phyloP scores from a whole-genome alignment of 2,888 invertebrate genomes.

The Oeneis ivallda region DNA sequence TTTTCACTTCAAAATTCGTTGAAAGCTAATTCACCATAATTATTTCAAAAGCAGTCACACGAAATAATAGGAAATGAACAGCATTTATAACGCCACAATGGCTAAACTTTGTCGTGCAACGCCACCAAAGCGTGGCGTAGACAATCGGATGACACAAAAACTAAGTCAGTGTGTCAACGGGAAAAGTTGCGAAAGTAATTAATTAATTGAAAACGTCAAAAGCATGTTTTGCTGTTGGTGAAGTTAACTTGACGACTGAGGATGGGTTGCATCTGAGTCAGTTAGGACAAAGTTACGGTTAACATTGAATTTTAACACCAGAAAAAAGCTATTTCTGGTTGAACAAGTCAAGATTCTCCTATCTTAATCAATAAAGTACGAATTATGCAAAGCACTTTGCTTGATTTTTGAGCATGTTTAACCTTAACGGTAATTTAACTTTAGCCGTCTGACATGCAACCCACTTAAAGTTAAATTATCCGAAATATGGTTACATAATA shows the following conservation, averaged over 20 bases:
- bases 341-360: no score
- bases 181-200: conserved; percentile 16
- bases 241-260: not conserved
- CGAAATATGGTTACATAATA: no score
- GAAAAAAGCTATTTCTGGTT: no score
- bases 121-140: not conserved
- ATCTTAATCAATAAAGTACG: no score
- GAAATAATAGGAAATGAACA: conserved; percentile 11
- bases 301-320: no score
- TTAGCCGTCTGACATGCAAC: no score
- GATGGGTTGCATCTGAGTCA: no score
- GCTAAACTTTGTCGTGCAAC: conserved; percentile 9
- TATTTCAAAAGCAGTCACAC: not conserved
- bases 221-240: conserved; percentile 3
- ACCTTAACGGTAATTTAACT: no score
- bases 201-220: conserved; percentile 16
- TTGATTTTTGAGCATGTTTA: no score
- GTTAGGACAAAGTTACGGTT: no score
- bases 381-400: no score
- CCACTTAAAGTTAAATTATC: no score
- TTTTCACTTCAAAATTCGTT: not conserved
- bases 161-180: not conserved
- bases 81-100: conserved; percentile 6
- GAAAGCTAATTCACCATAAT: not conserved
- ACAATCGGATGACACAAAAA: conserved; percentile 14